phyloP scores from a whole-genome alignment of 2,113 vertebrate species.

The Siniperca chuatsi region DNA sequence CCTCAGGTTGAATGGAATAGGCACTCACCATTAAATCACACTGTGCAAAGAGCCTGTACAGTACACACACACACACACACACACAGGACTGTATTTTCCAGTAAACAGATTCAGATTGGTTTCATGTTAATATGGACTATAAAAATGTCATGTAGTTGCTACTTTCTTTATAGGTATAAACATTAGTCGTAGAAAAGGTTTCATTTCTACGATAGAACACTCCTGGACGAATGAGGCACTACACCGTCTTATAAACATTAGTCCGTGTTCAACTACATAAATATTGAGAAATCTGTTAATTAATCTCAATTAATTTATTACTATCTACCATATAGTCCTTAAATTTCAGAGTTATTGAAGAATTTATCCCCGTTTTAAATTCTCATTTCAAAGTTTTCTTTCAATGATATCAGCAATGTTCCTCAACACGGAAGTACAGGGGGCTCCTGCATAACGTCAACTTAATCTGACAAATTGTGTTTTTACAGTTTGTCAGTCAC shows the following conservation, averaged over 20 bases:
- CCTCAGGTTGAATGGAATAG: neutral
- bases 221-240: too few relatives aligned
- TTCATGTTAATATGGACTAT: neutral
- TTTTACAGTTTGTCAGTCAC: neutral
- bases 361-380: neutral
- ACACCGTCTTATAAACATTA: too few relatives aligned
- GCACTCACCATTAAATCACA: slow-evolving; percentile 10
- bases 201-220: too few relatives aligned
- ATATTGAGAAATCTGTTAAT: too few relatives aligned
- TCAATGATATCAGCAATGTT: neutral
- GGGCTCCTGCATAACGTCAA: neutral
- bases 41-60: neutral
- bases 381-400: too few relatives aligned
- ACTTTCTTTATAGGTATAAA: neutral
- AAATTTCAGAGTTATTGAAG: neutral
- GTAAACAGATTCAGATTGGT: neutral
- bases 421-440: neutral
- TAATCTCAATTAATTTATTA: too few relatives aligned
- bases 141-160: neutral
- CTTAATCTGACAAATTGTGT: too few relatives aligned
- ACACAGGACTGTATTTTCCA: neutral
- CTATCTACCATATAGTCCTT: neutral
- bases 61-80: neutral
- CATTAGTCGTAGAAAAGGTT: too few relatives aligned
- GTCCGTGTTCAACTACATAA: too few relatives aligned